Evolutionary conservation across 2,797 vertebrate species (phyloP).

Genomic region (Ficedula albicollis): DNA sequence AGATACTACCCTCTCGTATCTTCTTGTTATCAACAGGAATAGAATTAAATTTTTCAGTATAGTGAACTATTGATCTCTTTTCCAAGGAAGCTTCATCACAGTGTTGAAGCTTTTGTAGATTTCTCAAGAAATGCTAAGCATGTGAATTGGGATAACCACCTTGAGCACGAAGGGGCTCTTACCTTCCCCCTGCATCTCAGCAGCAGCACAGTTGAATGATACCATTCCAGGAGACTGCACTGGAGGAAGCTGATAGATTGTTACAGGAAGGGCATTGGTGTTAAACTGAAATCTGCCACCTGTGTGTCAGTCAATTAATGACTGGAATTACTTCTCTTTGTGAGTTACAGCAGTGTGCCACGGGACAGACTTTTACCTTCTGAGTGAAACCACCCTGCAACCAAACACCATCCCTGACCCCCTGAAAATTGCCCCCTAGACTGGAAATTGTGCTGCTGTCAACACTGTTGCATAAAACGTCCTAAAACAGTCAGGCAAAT

Average conservation of each 20-base stretch:
- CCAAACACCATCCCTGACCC: not conserved
- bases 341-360: not conserved
- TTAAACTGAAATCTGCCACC: slow-evolving; percentile 15
- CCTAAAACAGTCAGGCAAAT: not conserved
- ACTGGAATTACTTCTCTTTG: not conserved
- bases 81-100: slow-evolving; percentile 45
- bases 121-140: slow-evolving; percentile 27
- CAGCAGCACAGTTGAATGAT: not conserved
- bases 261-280: slow-evolving; percentile 1
- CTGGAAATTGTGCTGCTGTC: not conserved
- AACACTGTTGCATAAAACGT: not conserved
- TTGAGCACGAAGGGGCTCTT: slow-evolving; percentile 29
- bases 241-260: slow-evolving; percentile 39
- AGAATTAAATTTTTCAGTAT: slow-evolving; percentile 44
- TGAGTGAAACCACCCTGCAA: not conserved
- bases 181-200: slow-evolving; percentile 34
- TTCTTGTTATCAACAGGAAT: slow-evolving; percentile 17
- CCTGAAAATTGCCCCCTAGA: not conserved
- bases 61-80: slow-evolving; percentile 32
- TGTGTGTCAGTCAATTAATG: not conserved
- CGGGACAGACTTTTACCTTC: not conserved
- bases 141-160: slow-evolving; percentile 50
- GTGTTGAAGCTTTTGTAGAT: slow-evolving; percentile 26
- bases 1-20: not conserved
- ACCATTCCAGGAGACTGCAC: not conserved